Evolutionary conservation across 2,888 invertebrate species (phyloP).

Genomic region (Sesia apiformis): DNA sequence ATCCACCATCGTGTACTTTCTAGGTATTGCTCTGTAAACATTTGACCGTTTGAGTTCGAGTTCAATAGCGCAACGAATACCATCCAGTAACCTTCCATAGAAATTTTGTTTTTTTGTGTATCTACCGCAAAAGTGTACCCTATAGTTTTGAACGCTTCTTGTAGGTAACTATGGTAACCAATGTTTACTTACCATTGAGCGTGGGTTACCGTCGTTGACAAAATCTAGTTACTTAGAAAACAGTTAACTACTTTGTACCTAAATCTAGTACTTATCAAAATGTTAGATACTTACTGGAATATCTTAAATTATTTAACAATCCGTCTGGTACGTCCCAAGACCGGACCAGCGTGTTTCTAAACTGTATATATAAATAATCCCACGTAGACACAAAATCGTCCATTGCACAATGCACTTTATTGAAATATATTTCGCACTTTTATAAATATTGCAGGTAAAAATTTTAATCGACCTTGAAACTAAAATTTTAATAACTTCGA

Average conservation of each 20-base stretch:
- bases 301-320: conserved; percentile 29
- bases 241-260: no score
- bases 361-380: conserved; percentile 33
- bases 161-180: no score
- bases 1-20: conserved; percentile 6
- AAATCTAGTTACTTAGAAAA: no score
- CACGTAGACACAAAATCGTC: conserved; percentile 20
- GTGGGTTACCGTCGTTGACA: no score
- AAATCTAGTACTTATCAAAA: neutral
- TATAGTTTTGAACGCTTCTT: no score
- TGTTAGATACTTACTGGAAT: conserved; percentile 2
- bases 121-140: no score
- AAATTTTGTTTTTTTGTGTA: no score
- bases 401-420: conserved; percentile 10
- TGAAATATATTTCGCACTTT: neutral
- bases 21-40: neutral
- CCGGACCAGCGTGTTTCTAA: conserved; percentile 46
- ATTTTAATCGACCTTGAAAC: neutral
- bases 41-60: neutral
- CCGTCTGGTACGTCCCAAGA: conserved; percentile 48
- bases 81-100: no score
- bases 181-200: no score
- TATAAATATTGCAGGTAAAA: neutral
- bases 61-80: no score
- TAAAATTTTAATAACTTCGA: neutral